Base-by-base conservation (phyloP, 2,113 vertebrate genomes). In the Sapayoa aenigma region DNA sequence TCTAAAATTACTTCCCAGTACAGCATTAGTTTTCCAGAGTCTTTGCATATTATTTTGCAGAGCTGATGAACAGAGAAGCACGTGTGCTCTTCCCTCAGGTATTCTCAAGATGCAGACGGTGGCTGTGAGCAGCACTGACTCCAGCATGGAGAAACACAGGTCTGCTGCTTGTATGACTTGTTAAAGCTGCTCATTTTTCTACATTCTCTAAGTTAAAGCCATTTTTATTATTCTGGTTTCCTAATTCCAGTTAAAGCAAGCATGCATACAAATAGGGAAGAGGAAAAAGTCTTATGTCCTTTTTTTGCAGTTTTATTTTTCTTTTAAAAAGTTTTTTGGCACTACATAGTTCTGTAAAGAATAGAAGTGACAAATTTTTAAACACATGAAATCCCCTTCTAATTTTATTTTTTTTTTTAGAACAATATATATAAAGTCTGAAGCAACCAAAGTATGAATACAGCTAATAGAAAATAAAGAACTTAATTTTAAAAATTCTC, bases 401-500 rank as follows among this genome's bases (percentile, higher is more conserved):
- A 99, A 99, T 98, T 98, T 97, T 98, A 98, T 96, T 96, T 95
- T 92, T 78, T 90, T 85, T 97, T 97, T 98, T 98, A 98, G 98
- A 98, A 98, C 98, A 98, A 98, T 98, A 98, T 98, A 98, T 98
- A 98, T 98, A 98, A 98, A 98, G 98, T 98, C 97, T 97, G 98
- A 98, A 98, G 98, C 98, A 99, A 99, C 99, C 98, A 98, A 99
- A 98, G 98, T 99, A 99, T 99, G 98, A 99, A 99, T 98, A 99
- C 98, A 99, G 98, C 99, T 98, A 99, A 99, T 98, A 99, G 99
- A 99, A 99, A 99, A 99, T 99, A 99, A 99, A 98, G 97, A 98
- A 99, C 98, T 98, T 98, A 98, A 98, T 98, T 98, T 98, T 98
- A 98, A 98, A 98, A 98, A 98, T 96, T 97, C 97, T 98, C 98